phyloP scores from a whole-genome alignment of 2,797 vertebrate genomes.

The Sebastes variabilis region DNA sequence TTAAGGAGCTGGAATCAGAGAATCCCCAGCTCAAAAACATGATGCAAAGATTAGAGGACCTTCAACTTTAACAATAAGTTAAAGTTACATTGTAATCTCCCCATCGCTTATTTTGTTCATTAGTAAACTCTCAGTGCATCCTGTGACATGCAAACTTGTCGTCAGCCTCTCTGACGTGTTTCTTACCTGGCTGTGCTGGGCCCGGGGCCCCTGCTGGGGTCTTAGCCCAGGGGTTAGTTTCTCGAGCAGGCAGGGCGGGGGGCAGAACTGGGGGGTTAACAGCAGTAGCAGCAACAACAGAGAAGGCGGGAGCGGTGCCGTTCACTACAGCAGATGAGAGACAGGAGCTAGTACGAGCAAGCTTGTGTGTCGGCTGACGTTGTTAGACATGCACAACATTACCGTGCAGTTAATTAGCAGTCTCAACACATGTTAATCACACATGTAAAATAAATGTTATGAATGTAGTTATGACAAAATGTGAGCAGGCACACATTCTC shows the following conservation, averaged over 20 bases:
- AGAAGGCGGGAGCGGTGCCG: conserved; percentile 89
- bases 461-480: neutral
- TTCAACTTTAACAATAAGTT: neutral
- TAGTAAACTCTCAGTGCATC: too few species aligned
- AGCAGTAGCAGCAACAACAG: conserved; percentile 81
- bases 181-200: conserved; percentile 84
- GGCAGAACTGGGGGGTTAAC: conserved; percentile 79
- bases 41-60: neutral
- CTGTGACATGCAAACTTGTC: neutral
- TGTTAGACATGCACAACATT: conserved; percentile 42
- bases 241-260: conserved; percentile 92
- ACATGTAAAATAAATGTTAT: neutral
- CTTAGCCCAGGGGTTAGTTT: conserved; percentile 98
- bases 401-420: conserved; percentile 30
- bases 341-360: conserved; percentile 54
- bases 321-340: conserved; percentile 92
- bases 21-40: neutral
- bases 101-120: neutral
- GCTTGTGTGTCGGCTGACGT: conserved; percentile 10
- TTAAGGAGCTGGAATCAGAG: too few species aligned
- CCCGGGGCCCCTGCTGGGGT: conserved; percentile 79
- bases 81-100: neutral
- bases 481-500: neutral
- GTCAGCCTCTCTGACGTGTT: neutral
- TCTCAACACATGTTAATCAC: conserved; percentile 4